Evolutionary conservation across 2,113 vertebrate species (phyloP), one percentile per base, ranked within the genome.

Genomic region (Pterocles burchelli): DNA sequence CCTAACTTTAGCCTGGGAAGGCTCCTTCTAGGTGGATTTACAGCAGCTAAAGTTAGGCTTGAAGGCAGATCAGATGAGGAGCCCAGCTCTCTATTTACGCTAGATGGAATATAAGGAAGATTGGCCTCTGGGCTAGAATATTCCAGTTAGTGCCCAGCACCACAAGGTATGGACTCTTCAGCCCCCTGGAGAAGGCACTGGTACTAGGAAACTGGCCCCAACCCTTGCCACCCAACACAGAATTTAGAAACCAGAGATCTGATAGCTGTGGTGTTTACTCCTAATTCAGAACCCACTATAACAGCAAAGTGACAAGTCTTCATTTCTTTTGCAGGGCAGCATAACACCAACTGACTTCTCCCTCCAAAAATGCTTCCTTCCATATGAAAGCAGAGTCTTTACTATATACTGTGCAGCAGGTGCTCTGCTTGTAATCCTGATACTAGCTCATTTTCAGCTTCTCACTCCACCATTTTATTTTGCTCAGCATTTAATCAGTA

Each of bases 281-380:
- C 78, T 43, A 49, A 48, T 76, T 86, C n/a, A 67, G 67, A 57
- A 66, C 70, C 57, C 81, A 31, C 77, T 75, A 38, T 62, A 43
- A 34, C 80, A n/a, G 80, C 54, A 20, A 74, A 73, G 6, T 85
- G 71, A 95, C 22, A 33, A 33, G 67, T 93, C 88, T 87, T 89
- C 36, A 4, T 92, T 94, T 92, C 76, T 79, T 63, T 94, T 91
- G 18, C 96, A 99, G 99, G 99, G 98, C 51, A 98, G 98, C 41
- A 86, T 99, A 92, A 98, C 98, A 3, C 75, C 98, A 22, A 72
- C 90, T 65, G 97, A 98, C 41, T 98, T 98, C 63, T 89, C 98
- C 51, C 98, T 99, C 74, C 98, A 97, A 88, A 99, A 99, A 97
- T 99, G 99, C 96, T 98, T 98, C 97, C 98, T 99, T 87, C 99